Conservation (phyloP, 2,888 invertebrate species). For the Matsumyia berberina region DNA sequence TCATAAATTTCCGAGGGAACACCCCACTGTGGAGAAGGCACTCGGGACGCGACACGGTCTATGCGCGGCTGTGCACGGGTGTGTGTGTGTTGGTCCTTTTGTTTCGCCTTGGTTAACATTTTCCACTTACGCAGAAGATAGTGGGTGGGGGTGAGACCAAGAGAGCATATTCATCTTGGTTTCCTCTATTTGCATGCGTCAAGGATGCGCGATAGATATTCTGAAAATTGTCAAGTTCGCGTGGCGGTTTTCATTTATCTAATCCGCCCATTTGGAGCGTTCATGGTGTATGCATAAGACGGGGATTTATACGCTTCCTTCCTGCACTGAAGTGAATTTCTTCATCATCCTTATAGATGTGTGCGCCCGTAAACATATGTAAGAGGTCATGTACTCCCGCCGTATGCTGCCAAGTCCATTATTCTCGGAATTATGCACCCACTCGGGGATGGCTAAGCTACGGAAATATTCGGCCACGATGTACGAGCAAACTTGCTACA, state of each 20-base stretch:
- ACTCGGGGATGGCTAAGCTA: conserved; percentile 62
- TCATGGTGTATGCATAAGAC: conserved; percentile 58
- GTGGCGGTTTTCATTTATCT: conserved; percentile 67
- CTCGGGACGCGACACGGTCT: neutral
- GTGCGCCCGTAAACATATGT: conserved; percentile 39
- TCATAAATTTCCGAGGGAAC: conserved; percentile 39
- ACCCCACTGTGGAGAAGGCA: neutral
- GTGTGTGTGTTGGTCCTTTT: conserved; percentile 42
- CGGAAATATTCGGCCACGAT: conserved; percentile 57
- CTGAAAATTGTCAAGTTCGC: conserved; percentile 71
- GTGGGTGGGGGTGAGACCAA: conserved; percentile 12
- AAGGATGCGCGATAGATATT: conserved; percentile 55
- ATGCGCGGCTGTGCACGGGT: neutral
- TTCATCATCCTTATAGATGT: conserved; percentile 63
- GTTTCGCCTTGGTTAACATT: conserved; percentile 50
- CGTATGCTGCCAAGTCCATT: conserved; percentile 35
- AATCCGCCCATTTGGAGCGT: conserved; percentile 46
- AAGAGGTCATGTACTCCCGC: conserved; percentile 55
- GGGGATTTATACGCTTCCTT: conserved; percentile 68
- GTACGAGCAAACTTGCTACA: conserved; percentile 3
- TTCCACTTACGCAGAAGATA: conserved; percentile 56
- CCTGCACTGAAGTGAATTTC: conserved; percentile 70
- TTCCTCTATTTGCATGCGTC: conserved; percentile 67
- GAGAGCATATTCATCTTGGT: conserved; percentile 56
- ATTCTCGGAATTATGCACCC: conserved; percentile 62